Base-by-base conservation (phyloP, 2,888 invertebrate genomes). In the Taphrorychus bicolor region DNA sequence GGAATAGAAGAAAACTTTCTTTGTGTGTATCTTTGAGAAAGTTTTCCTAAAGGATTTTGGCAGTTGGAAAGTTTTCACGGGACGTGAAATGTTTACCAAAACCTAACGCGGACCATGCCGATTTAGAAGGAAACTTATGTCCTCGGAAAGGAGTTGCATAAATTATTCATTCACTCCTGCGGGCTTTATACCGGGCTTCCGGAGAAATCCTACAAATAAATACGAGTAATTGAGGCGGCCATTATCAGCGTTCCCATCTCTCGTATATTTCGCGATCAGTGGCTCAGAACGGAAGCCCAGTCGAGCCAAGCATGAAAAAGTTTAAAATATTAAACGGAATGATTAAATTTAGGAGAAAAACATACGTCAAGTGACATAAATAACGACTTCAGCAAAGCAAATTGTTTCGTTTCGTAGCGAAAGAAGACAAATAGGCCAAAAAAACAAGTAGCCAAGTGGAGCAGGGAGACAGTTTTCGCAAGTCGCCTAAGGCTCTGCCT, bases 321-420 rank as follows among this genome's bases (percentile, higher is more conserved):
- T 66, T 66, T 66, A 66, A 66, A 66, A 60, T 67, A 67, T 67
- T 67, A 67, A 67, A 53, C 21, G 40, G 59, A 53, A 67, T 62
- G 67, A 67, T 67, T 67, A 67, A 67, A 67, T 67, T 67, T 58
- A 14, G 41, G 11, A 41, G 56, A 62, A 62, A 62, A 66, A 61
- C 66, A 67, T 63, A 67, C 58, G 67, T 62, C 67, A 67, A 63
- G 59, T 67, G 67, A 63, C 62, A 62, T 67, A 67, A 67, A 67
- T 67, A 67, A 67, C 67, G 67, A 59, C 62, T 59, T 62, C 59
- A 62, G 53, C 62, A 62, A 67, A 62, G 67, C 67, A 67, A 67
- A 67, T 67, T 67, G 67, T 67, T 67, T 67, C 62, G 56, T 62
- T 63, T 58, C 59, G 62, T 59, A 61, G 61, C 60, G 61, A 57